phyloP scores from a whole-genome alignment of 1,140 invertebrate genomes.

The Ectropis grisescens region DNA sequence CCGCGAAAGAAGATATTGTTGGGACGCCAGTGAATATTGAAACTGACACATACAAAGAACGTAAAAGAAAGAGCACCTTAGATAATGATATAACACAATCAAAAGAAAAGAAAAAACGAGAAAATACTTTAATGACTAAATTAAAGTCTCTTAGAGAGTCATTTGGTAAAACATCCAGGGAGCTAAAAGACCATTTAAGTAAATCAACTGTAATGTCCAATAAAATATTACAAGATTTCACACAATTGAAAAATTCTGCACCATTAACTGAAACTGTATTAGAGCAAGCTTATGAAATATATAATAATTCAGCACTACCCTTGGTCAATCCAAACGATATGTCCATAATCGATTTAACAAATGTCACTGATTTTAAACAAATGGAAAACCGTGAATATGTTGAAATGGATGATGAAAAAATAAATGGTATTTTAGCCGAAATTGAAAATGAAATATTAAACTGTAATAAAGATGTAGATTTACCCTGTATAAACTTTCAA shows the following conservation, averaged over 20 bases:
- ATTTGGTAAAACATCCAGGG: slow-evolving; percentile 23
- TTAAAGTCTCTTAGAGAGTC: slow-evolving; percentile 31
- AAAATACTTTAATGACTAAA: slow-evolving; percentile 29
- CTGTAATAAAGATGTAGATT: too few relatives aligned
- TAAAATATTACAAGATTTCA: slow-evolving; percentile 14
- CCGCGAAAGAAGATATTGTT: too few relatives aligned
- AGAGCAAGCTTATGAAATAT: too few relatives aligned
- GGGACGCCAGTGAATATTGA: too few relatives aligned
- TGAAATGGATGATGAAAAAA: slow-evolving; percentile 29
- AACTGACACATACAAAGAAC: slow-evolving; percentile 22
- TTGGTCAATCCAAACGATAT: too few relatives aligned
- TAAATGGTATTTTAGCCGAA: slow-evolving; percentile 33
- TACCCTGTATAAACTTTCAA: too few relatives aligned
- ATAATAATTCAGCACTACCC: too few relatives aligned
- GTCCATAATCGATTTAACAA: too few relatives aligned
- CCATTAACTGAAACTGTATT: too few relatives aligned
- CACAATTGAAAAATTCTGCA: too few relatives aligned
- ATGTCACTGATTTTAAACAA: too few relatives aligned
- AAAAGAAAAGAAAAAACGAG: slow-evolving; percentile 46
- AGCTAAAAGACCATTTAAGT: slow-evolving; percentile 18
- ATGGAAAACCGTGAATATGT: too few relatives aligned
- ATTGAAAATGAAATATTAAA: slow-evolving; percentile 45
- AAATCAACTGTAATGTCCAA: slow-evolving; percentile 21
- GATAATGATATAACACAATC: slow-evolving; percentile 16
- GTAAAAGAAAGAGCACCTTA: slow-evolving; percentile 36